Evolutionary conservation across 2,797 vertebrate species (phyloP).

Genomic region (Pelobates cultripes): DNA sequence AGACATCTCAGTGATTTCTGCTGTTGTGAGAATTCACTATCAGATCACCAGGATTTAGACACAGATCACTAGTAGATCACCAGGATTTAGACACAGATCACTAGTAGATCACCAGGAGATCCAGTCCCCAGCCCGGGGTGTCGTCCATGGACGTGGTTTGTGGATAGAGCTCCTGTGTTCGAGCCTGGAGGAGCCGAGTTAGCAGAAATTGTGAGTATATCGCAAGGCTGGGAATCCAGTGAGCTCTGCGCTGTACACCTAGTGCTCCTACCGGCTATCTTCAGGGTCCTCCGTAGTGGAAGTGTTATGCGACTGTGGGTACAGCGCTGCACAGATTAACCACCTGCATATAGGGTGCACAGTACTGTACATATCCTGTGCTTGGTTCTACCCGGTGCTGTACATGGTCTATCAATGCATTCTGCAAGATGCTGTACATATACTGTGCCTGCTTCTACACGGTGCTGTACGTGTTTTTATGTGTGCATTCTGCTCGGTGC

Average conservation of each 20-base stretch:
- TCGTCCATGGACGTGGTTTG: slow-evolving; percentile 29
- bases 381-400: not conserved
- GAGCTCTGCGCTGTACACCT: not conserved
- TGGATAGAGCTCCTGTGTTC: not conserved
- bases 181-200: not conserved
- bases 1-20: not conserved
- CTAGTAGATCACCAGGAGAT: not conserved
- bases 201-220: slow-evolving; percentile 11
- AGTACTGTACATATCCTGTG: not conserved
- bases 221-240: not conserved
- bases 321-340: not conserved
- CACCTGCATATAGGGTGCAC: not conserved
- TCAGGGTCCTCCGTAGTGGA: not conserved
- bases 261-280: not conserved
- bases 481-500: not conserved
- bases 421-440: not conserved
- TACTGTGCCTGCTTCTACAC: not conserved
- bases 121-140: slow-evolving; percentile 1
- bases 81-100: not conserved
- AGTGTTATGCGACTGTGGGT: not conserved
- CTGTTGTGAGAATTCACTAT: not conserved
- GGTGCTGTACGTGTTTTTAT: not conserved
- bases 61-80: not conserved
- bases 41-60: not conserved
- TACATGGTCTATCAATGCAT: not conserved